These are phyloP conservation scores for Sturnus vulgaris DNA, from an alignment of 2,113 vertebrate genomes.

Conservation along the genomic window DNA sequence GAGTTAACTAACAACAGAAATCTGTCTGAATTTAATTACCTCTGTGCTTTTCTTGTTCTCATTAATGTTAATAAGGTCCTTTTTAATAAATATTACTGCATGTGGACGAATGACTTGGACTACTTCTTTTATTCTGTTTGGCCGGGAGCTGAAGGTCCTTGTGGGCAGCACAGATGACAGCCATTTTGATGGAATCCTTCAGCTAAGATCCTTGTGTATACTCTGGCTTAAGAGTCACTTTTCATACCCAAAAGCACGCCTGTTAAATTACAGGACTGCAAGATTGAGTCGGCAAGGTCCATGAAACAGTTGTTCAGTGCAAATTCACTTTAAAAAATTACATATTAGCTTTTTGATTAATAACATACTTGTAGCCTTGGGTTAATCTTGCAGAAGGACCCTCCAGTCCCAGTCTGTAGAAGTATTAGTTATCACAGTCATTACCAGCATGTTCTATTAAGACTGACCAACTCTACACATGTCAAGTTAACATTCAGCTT, in stretches of 20 bases:
- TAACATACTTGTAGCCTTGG: slow-evolving; percentile 26
- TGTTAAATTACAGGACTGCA: not conserved
- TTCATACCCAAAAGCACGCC: not conserved
- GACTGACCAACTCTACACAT: slow-evolving; percentile 62
- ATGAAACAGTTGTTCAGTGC: not conserved
- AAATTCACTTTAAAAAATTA: slow-evolving; percentile 61
- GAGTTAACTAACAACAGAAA: not conserved
- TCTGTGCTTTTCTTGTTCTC: not conserved
- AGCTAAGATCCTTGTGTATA: not conserved
- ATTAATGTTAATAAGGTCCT: not conserved
- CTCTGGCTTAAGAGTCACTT: not conserved
- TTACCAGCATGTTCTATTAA: slow-evolving; percentile 58
- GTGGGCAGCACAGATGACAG: not conserved
- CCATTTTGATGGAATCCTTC: not conserved
- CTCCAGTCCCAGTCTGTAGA: slow-evolving; percentile 20
- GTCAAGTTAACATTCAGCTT: slow-evolving; percentile 54
- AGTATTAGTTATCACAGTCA: slow-evolving; percentile 44
- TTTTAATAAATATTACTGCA: not conserved
- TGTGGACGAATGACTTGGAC: rapidly evolving
- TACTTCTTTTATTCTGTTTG: not conserved
- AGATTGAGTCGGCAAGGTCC: not conserved
- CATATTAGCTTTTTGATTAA: slow-evolving; percentile 40
- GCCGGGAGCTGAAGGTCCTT: not conserved
- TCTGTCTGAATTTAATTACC: not conserved
- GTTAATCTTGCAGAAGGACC: slow-evolving; percentile 23